A percentile compares a stretch with the other conserved stretches of the same genome.
Evolutionary conservation across 2,888 invertebrate species (phyloP).

Genomic region (Listrodromus nycthemerus): DNA sequence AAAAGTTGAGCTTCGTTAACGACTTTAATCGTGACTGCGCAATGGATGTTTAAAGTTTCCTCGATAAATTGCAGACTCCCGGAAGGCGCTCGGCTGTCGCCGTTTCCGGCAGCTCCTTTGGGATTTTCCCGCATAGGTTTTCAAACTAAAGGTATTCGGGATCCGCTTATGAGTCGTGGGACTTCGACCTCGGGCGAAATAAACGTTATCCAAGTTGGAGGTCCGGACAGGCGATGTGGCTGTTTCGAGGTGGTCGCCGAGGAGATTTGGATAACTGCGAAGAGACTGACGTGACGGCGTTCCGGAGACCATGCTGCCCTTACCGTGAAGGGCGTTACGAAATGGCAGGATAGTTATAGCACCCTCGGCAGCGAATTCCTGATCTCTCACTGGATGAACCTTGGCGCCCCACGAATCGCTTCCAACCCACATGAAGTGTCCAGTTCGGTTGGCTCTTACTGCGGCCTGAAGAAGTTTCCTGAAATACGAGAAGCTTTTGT

Average conservation of each 20-base stretch:
- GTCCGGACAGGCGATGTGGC: slow-evolving; percentile 4
- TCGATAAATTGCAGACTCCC: slow-evolving; percentile 52
- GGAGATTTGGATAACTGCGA: slow-evolving; percentile 17
- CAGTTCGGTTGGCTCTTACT: slow-evolving; percentile 86
- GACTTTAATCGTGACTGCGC: slow-evolving; percentile 41
- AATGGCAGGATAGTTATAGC: slow-evolving; percentile 88
- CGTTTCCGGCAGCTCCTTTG: slow-evolving; percentile 20
- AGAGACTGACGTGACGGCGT: neutral
- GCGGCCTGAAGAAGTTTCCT: slow-evolving; percentile 87
- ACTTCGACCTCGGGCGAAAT: slow-evolving; percentile 8
- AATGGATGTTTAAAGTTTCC: slow-evolving; percentile 47
- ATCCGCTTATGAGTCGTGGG: too few species aligned
- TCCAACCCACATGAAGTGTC: slow-evolving; percentile 89
- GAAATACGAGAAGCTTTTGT: slow-evolving; percentile 66
- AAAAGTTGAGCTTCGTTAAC: slow-evolving; percentile 41
- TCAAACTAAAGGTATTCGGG: neutral
- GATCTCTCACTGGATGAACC: slow-evolving; percentile 87
- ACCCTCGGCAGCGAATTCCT: slow-evolving; percentile 87
- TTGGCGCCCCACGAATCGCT: slow-evolving; percentile 91
- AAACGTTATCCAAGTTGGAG: slow-evolving; percentile 42
- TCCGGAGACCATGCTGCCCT: slow-evolving; percentile 51
- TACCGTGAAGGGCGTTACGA: slow-evolving; percentile 86
- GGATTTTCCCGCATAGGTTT: neutral
- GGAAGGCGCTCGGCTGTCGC: slow-evolving; percentile 17
- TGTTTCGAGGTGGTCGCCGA: slow-evolving; percentile 7